These are phyloP conservation scores for Osmoderma eremita DNA, from an alignment of 2,888 invertebrate genomes.

Conservation along the genomic window DNA sequence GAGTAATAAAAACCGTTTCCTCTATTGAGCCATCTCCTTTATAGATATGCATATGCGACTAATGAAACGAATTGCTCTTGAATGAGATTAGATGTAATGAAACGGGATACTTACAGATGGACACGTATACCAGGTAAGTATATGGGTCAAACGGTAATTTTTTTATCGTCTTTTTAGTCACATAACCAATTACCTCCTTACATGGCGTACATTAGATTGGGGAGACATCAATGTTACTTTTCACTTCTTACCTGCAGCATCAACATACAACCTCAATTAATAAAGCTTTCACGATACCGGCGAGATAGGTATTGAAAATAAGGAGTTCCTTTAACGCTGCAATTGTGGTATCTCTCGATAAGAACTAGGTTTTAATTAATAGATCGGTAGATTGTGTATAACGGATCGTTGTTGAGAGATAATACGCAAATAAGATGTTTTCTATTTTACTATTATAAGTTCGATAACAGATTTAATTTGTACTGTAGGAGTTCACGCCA, in stretches of 20 bases:
- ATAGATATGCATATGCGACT: conserved; percentile 2
- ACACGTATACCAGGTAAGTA: neutral
- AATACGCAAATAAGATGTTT: conserved; percentile 9
- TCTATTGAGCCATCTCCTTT: conserved; percentile 1
- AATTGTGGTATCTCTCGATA: conserved; percentile 12
- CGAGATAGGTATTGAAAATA: neutral
- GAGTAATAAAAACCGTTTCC: conserved; percentile 32
- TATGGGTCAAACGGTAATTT: conserved; percentile 23
- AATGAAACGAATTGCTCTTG: conserved; percentile 17
- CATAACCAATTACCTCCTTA: conserved; percentile 20
- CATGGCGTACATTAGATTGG: conserved; percentile 6
- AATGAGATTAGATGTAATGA: conserved; percentile 5
- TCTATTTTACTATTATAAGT: neutral
- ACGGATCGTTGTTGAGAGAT: conserved; percentile 18
- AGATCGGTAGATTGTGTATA: conserved; percentile 27
- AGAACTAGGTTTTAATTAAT: conserved; percentile 23
- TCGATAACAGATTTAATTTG: neutral
- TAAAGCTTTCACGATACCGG: conserved; percentile 14
- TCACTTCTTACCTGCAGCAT: neutral
- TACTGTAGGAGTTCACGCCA: neutral
- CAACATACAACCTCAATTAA: conserved; percentile 19
- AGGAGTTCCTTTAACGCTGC: neutral
- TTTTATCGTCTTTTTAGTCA: conserved; percentile 1
- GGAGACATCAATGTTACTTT: neutral
- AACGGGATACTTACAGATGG: conserved; percentile 14